Evolutionary conservation across 2,113 vertebrate genomes (phyloP).

Genomic region (Cichladusa arquata): DNA sequence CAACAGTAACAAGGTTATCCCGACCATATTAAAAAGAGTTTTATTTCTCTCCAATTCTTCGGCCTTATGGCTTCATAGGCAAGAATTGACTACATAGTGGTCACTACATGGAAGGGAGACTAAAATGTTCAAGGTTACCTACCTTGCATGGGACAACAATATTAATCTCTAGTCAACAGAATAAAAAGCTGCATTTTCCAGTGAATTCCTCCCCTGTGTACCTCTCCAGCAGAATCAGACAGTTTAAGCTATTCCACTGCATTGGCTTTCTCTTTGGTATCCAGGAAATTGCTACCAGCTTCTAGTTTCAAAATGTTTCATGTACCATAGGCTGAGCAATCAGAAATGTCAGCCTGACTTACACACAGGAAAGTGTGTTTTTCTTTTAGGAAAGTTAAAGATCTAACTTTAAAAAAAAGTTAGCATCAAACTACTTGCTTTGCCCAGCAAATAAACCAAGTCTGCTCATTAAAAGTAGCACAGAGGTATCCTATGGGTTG

Average conservation of each 20-base stretch:
- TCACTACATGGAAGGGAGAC: neutral
- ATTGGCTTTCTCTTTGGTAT: neutral
- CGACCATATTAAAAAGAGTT: neutral
- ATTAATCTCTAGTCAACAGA: neutral
- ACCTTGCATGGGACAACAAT: neutral
- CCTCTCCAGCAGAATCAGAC: neutral
- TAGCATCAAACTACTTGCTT: neutral
- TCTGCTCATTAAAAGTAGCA: neutral
- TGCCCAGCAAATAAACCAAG: neutral
- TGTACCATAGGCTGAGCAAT: neutral
- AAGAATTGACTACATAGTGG: neutral
- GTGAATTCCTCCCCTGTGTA: neutral
- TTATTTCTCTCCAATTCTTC: neutral
- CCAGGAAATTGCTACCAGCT: neutral
- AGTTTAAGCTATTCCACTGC: neutral
- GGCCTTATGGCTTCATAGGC: neutral
- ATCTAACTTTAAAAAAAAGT: neutral
- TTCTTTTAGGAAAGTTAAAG: neutral
- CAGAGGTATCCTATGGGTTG: neutral
- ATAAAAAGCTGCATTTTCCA: neutral
- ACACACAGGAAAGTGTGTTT: neutral
- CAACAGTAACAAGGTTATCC: neutral
- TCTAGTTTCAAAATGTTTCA: neutral
- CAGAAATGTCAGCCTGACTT: neutral
- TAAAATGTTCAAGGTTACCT: neutral